A percentile compares a stretch with the other conserved stretches of the same genome.
phyloP scores from a whole-genome alignment of 2,888 invertebrate genomes.

The Drosophila greeni region DNA sequence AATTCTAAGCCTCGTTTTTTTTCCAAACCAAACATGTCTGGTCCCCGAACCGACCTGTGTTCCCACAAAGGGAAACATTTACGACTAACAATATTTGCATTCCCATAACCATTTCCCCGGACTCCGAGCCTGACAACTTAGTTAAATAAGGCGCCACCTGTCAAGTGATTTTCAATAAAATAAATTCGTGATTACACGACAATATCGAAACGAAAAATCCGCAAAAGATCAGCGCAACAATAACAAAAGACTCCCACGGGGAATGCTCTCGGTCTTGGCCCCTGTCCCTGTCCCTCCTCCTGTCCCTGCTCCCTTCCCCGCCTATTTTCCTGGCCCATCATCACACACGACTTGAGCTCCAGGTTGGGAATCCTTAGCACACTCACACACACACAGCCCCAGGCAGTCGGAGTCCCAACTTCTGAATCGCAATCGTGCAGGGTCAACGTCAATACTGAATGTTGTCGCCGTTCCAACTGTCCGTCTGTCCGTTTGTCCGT shows the following conservation, averaged over 20 bases:
- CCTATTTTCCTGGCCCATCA: conserved; percentile 44
- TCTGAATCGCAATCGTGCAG: conserved; percentile 77
- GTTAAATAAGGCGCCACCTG: conserved; percentile 77
- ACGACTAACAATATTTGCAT: conserved; percentile 26
- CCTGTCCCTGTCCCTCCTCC: not conserved
- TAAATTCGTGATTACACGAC: conserved; percentile 79
- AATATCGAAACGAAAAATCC: conserved; percentile 71
- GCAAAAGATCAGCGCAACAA: conserved; percentile 62
- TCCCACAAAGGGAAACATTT: conserved; percentile 29
- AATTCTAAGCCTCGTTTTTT: conserved; percentile 5
- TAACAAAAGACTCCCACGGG: conserved; percentile 74
- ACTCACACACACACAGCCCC: conserved; percentile 36
- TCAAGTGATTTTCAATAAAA: conserved; percentile 78
- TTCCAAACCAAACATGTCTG: conserved; percentile 23
- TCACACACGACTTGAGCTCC: conserved; percentile 63
- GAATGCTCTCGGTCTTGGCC: conserved; percentile 31
- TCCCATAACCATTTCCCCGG: conserved; percentile 31
- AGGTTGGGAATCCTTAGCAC: conserved; percentile 61
- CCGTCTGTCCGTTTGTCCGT: conserved; percentile 27
- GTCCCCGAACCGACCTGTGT: conserved; percentile 12
- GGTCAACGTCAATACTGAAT: conserved; percentile 72
- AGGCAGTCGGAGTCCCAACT: conserved; percentile 54
- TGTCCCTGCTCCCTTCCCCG: conserved; percentile 14
- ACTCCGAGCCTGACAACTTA: conserved; percentile 61
- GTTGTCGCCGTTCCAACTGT: conserved; percentile 48